Base-by-base conservation (phyloP, 2,888 invertebrate genomes). In the Plebejus argus region DNA sequence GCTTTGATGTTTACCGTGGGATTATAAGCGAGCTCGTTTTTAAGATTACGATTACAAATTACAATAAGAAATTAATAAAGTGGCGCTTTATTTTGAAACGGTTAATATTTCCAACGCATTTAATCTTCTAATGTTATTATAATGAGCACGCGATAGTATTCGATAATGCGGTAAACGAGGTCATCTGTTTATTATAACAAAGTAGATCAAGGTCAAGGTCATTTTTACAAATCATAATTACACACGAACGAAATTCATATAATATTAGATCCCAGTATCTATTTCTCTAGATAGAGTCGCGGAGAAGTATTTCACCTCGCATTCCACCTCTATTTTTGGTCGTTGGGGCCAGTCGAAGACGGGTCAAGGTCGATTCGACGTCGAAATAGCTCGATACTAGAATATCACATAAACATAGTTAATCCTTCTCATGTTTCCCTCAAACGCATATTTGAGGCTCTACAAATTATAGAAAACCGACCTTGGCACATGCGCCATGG, bases 191-290 rank as follows among this genome's bases (percentile, higher is more conserved):
- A 92, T 90, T 90, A 92, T 90, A 89, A 84, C 86, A 89, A 93
- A 92, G 87, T 92, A 91, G 93, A 93, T 94, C 93, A 94, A 93
- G 93, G 93, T 94, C 93, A 93, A 93, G 93, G 93, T 92, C 93
- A 93, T 90, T 92, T 91, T 92, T 92, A 93, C 92, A 91, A 93
- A 92, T 91, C 90, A 92, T 92, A 91, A 91, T 88, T 88, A 90
- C 85, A 87, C 84, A 79, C 88, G 89, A 91, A 92, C 90, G 92
- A 90, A 90, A 89, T 83, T 83, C 85, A 84, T 85, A 84, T 88
- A 89, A 84, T 88, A 89, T 86, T 91, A 91, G 91, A 91, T 92
- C 89, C 89, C 83, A 85, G 33, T 77, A 78, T 78, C 80, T 81
- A 82, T 86, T 76, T 66, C 28, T 23, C 70, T 53, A 76, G 33